Conservation (phyloP, 1,140 invertebrate genomes). For the Drosophila gunungcola region DNA sequence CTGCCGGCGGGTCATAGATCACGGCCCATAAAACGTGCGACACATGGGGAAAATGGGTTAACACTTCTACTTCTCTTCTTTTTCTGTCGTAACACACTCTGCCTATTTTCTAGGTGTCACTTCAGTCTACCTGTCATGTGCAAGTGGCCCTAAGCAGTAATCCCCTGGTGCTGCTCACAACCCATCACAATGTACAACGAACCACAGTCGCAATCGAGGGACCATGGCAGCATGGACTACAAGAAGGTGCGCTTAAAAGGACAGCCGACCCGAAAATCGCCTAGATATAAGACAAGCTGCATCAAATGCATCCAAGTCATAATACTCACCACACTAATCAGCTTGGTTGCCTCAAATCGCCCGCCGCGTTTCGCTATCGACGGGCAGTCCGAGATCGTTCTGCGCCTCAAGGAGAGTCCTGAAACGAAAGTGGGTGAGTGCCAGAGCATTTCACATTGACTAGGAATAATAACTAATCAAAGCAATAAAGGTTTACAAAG, state of each 20-base stretch:
- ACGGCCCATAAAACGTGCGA: slow-evolving; percentile 60
- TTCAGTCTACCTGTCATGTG: slow-evolving; percentile 50
- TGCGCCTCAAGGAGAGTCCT: slow-evolving; percentile 93
- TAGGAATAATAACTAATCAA: no score
- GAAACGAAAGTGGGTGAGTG: slow-evolving; percentile 93
- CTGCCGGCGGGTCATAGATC: slow-evolving; percentile 71
- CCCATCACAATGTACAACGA: slow-evolving; percentile 61
- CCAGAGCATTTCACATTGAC: neutral
- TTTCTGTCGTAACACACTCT: slow-evolving; percentile 62
- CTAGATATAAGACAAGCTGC: slow-evolving; percentile 23
- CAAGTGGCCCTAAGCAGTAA: slow-evolving; percentile 28
- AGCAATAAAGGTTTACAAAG: no score
- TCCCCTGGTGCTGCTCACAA: slow-evolving; percentile 29
- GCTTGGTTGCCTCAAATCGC: slow-evolving; percentile 86
- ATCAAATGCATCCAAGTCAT: slow-evolving; percentile 25
- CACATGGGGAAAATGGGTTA: slow-evolving; percentile 68
- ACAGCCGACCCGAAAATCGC: neutral
- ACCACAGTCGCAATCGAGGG: slow-evolving; percentile 13
- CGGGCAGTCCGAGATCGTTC: slow-evolving; percentile 94
- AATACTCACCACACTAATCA: slow-evolving; percentile 50
- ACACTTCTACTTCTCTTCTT: slow-evolving; percentile 14
- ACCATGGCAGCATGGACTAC: slow-evolving; percentile 49
- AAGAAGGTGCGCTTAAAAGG: slow-evolving; percentile 80
- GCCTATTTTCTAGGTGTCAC: slow-evolving; percentile 71
- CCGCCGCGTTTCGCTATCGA: slow-evolving; percentile 93